A percentile compares a stretch with the other conserved stretches of the same genome.
These are phyloP conservation scores for Etheostoma spectabile DNA, from an alignment of 2,113 vertebrate species.

Conservation along the genomic window DNA sequence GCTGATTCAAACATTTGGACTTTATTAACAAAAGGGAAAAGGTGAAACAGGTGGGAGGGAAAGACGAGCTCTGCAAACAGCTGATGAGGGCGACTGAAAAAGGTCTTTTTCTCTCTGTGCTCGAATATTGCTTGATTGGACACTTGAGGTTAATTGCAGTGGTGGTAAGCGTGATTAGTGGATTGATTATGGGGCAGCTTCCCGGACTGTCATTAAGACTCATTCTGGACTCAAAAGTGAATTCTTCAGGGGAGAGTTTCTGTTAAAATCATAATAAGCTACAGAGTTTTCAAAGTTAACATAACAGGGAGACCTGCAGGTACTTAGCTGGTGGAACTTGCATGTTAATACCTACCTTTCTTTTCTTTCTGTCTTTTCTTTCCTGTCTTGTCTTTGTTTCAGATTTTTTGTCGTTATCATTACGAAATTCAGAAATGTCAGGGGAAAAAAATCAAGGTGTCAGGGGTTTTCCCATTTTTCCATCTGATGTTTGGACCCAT, in stretches of 20 bases:
- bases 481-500: too few relatives aligned
- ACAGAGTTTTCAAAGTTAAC: constrained; percentile 6
- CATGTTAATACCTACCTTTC: background rate
- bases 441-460: too few relatives aligned
- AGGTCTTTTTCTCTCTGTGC: constrained; percentile 35
- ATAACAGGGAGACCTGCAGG: background rate
- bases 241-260: constrained; percentile 24
- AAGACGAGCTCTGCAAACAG: constrained; percentile 15
- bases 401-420: background rate
- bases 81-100: constrained; percentile 45
- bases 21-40: constrained; percentile 48
- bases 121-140: constrained; percentile 53
- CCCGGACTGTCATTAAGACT: constrained; percentile 48
- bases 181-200: constrained; percentile 51
- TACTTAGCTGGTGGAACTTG: background rate
- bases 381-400: background rate
- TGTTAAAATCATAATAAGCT: background rate
- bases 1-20: constrained; percentile 58
- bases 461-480: too few relatives aligned
- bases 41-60: constrained; percentile 25
- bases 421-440: background rate
- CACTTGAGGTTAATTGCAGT: constrained; percentile 53
- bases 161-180: constrained; percentile 45
- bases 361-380: background rate
- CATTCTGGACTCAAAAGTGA: constrained; percentile 37